Evolutionary conservation across 1,140 invertebrate genomes (phyloP), one percentile per base, ranked within the genome.

Genomic region (Pseudomyrmex concolor): DNA sequence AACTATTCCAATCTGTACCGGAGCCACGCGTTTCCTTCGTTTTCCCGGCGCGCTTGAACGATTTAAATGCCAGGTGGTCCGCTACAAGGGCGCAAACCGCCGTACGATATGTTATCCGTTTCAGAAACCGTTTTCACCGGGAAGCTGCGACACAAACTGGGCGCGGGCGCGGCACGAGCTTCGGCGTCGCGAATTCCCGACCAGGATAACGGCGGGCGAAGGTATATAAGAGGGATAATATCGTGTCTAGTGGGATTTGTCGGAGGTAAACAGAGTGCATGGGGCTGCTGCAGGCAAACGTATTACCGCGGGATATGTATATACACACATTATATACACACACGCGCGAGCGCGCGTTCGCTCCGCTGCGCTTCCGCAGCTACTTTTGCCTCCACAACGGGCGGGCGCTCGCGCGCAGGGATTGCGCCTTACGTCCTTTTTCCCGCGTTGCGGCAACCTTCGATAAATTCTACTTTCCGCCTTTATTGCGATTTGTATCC

Each of bases 211-310:
- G 77, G 67, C 54, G 67, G 55, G 71, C 45, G 77, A 85, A 54
- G 86, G 86, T 88, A 74, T 88, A 88, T 85, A 88, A 88, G 86
- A 83, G 86, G 83, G 83, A 90, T 90, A 89, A 88, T 89, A 90
- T 88, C 89, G 67, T 86, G 88, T 89, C 86, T 90, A 84, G 88
- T 86, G 86, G 88, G 89, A 89, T 90, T 90, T 89, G 86, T 89
- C 77, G 66, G 86, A 57, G 84, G 88, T 90, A 90, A 90, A 90
- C 85, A 90, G 85, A 90, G 85, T 86, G 86, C 83, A 83, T 62
- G 13, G 68, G 76, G 77, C 59, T 59, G 86, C 73, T 88, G 89
- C 85, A 89, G 88, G 83, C 73, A 87, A 89, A 89, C 85, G 89
- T 89, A 89, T 89, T 83, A 87, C 83, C 85, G 70, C 22, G 17